Evolutionary conservation across 2,888 invertebrate genomes (phyloP).

Genomic region (Suillia variegata): DNA sequence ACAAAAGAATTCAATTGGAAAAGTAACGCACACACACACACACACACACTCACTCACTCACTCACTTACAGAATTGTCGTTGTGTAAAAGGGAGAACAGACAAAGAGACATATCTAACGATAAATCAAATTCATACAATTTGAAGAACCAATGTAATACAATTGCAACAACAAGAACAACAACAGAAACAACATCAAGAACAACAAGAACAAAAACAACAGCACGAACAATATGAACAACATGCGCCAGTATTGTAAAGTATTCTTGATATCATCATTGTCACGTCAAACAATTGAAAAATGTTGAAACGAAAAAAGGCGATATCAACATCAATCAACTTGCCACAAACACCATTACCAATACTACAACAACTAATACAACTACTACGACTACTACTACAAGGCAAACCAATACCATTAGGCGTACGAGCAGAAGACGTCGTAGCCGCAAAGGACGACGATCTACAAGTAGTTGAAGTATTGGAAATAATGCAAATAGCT

Average conservation of each 20-base stretch:
- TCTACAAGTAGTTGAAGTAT: background rate
- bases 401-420: background rate
- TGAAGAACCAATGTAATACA: background rate
- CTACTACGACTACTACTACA: constrained; percentile 8
- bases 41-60: background rate
- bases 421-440: background rate
- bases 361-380: constrained; percentile 4
- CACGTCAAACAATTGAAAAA: constrained; percentile 35
- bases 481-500: constrained; percentile 45
- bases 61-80: background rate
- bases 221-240: background rate
- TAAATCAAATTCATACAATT: background rate
- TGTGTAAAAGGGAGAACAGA: background rate
- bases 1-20: background rate
- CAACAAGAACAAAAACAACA: too few species aligned
- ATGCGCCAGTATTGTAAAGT: background rate
- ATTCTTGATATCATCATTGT: constrained; percentile 1
- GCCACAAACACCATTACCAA: constrained; percentile 8
- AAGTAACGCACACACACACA: background rate
- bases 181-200: background rate
- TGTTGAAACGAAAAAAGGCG: constrained; percentile 22
- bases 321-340: constrained; percentile 30
- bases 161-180: too few species aligned
- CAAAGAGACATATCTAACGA: background rate
- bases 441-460: constrained; percentile 22